phyloP scores from a whole-genome alignment of 2,113 vertebrate genomes.

The Butastur rufipennis region DNA sequence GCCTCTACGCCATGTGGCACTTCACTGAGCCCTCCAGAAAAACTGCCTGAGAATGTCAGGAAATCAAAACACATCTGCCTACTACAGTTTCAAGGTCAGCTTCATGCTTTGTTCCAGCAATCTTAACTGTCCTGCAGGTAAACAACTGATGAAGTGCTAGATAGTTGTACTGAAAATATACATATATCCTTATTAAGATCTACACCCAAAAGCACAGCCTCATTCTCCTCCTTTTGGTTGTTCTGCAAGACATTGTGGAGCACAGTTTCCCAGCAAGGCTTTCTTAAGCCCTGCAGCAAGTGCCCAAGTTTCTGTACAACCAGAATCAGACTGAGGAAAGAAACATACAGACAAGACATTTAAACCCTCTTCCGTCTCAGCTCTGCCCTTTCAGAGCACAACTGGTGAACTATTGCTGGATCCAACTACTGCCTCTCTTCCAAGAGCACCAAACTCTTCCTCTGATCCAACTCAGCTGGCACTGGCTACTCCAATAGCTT shows the following conservation, averaged over 20 bases:
- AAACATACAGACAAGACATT: not conserved
- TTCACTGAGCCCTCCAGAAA: not conserved
- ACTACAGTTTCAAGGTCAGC: not conserved
- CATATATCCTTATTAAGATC: not conserved
- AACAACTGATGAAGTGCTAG: not conserved
- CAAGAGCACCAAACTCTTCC: not conserved
- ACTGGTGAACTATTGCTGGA: not conserved
- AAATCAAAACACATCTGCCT: not conserved
- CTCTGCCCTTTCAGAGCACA: not conserved
- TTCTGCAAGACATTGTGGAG: not conserved
- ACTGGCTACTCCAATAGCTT: not conserved
- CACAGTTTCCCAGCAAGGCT: not conserved
- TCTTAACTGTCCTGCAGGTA: not conserved
- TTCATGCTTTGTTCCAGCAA: not conserved
- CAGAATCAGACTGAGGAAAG: not conserved
- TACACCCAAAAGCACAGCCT: not conserved
- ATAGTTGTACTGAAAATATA: not conserved
- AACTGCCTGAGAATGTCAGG: not conserved
- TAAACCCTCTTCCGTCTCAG: not conserved
- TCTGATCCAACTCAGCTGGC: not conserved
- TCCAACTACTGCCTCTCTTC: not conserved
- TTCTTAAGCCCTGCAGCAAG: not conserved
- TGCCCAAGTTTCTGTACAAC: not conserved
- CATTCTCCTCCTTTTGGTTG: not conserved
- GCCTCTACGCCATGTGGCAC: accelerated